phyloP scores from a whole-genome alignment of 2,888 invertebrate genomes.

The Pinctada fucata region DNA sequence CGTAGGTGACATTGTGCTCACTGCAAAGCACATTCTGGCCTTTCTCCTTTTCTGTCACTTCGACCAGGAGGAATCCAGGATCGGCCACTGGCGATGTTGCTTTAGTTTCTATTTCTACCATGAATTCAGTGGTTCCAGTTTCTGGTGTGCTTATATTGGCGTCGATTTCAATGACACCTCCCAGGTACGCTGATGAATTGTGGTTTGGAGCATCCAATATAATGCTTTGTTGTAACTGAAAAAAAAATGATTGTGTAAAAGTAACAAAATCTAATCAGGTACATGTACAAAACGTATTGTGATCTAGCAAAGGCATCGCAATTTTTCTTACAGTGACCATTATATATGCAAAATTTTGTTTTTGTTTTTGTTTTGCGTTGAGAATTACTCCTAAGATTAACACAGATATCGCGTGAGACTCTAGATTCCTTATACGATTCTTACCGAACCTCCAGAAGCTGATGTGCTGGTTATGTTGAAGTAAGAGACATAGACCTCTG shows the following conservation, averaged over 20 bases:
- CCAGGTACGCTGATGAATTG: constrained; percentile 1
- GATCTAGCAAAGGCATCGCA: no score
- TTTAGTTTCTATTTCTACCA: neutral
- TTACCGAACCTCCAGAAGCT: neutral
- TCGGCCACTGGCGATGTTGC: neutral
- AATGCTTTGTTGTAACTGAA: neutral
- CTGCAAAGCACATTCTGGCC: constrained; percentile 12
- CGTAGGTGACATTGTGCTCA: neutral
- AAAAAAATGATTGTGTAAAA: no score
- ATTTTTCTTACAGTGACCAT: no score
- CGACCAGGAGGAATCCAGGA: constrained; percentile 3
- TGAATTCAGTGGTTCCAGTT: neutral
- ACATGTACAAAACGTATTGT: no score
- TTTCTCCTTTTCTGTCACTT: neutral
- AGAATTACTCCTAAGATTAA: no score
- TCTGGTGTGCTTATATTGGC: constrained; percentile 16
- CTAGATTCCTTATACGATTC: no score
- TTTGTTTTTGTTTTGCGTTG: no score
- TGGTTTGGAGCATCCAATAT: neutral
- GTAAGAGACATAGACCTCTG: constrained; percentile 35
- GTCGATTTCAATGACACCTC: neutral
- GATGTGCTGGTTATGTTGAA: constrained; percentile 27
- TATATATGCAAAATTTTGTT: no score
- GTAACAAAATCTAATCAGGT: no score
- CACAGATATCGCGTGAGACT: no score